phyloP scores from a whole-genome alignment of 2,797 vertebrate genomes.

The Rhabdomys pumilio region DNA sequence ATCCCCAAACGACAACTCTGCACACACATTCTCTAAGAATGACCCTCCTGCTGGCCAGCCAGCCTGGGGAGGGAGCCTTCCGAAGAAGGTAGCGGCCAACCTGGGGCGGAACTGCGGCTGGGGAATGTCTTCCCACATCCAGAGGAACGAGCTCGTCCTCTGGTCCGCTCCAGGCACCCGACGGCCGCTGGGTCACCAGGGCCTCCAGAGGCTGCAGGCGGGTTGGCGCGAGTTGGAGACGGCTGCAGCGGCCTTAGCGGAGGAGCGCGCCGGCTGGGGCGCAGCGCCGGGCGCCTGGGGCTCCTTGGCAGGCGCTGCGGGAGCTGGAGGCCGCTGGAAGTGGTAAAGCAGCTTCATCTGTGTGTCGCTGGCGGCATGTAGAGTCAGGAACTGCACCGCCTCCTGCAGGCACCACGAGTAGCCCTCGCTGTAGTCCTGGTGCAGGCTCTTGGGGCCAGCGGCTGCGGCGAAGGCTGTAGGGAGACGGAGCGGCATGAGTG shows the following conservation, averaged over 20 bases:
- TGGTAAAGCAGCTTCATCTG: conserved; percentile 90
- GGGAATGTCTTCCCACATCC: conserved; percentile 75
- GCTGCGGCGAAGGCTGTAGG: conserved; percentile 82
- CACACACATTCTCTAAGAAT: conserved; percentile 82
- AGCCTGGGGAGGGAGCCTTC: conserved; percentile 77
- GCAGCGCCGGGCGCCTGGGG: conserved; percentile 68
- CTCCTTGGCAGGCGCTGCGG: conserved; percentile 53
- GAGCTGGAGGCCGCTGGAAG: conserved; percentile 89
- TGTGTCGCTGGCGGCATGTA: conserved; percentile 89
- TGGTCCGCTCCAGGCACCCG: background rate
- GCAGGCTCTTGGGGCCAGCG: conserved; percentile 78
- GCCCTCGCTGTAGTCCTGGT: conserved; percentile 88
- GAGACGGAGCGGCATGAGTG: background rate
- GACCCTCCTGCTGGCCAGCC: conserved; percentile 78
- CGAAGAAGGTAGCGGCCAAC: conserved; percentile 72
- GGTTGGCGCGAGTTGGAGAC: conserved; percentile 62
- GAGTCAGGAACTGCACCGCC: conserved; percentile 92
- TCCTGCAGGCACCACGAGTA: conserved; percentile 93
- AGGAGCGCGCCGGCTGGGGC: conserved; percentile 50
- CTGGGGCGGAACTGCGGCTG: conserved; percentile 3
- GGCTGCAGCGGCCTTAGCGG: conserved; percentile 81
- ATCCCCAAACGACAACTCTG: conserved; percentile 63
- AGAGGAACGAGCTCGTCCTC: conserved; percentile 45
- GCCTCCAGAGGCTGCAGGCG: conserved; percentile 90
- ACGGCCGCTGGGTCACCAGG: conserved; percentile 88